A percentile compares a stretch with the other conserved stretches of the same genome.
Evolutionary conservation across 2,113 vertebrate genomes (phyloP).

Genomic region (Bufo gargarizans): DNA sequence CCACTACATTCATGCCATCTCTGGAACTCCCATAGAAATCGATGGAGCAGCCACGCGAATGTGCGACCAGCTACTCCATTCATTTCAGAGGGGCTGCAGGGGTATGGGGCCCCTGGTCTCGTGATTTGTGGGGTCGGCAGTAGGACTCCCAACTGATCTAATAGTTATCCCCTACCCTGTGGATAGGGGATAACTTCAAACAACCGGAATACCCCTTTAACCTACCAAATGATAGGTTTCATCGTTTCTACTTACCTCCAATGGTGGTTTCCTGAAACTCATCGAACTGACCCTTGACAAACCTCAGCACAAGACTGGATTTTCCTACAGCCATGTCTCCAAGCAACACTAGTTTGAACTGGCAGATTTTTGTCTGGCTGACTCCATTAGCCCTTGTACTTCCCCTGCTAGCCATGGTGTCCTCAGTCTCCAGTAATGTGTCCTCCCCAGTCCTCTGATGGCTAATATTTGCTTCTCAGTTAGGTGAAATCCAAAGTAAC

Average conservation of each 20-base stretch:
- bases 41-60: no score
- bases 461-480: background rate
- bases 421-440: background rate
- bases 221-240: background rate
- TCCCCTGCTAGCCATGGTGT: constrained; percentile 74
- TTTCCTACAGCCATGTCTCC: constrained; percentile 85
- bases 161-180: no score
- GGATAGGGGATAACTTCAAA: no score
- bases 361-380: constrained; percentile 83
- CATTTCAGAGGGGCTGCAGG: no score
- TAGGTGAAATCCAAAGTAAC: background rate
- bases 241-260: constrained; percentile 71
- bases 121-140: no score
- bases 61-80: no score
- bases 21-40: no score
- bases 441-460: background rate
- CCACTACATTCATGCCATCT: no score
- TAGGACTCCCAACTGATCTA: no score
- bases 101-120: no score
- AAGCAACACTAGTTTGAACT: constrained; percentile 83
- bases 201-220: no score
- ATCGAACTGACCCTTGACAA: constrained; percentile 84
- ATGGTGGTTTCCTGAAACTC: constrained; percentile 86
- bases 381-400: constrained; percentile 77
- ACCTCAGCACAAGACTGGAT: constrained; percentile 83